Evolutionary conservation across 2,797 vertebrate species (phyloP), one percentile per base, ranked within the genome.

Genomic region (Oreortyx pictus): DNA sequence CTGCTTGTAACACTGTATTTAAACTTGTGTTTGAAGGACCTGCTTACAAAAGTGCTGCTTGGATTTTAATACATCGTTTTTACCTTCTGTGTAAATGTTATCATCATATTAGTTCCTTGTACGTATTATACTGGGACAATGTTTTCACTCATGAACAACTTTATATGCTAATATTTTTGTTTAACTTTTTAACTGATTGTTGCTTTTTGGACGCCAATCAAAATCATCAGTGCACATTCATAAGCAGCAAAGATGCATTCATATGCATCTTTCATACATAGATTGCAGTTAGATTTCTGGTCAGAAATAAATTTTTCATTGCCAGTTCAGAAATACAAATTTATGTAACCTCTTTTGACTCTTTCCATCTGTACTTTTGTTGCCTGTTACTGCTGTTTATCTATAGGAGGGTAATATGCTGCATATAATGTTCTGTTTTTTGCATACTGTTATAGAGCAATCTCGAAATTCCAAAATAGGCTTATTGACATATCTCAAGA

Each of bases 21-120:
- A 94, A 97, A 89, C 82, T 60, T 7, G 70, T 88, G 78, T 62
- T 89, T 70, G 84, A 95, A 95, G 84, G 29, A 61, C 66, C 60
- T 90, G 44, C 81, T 93, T 91, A 92, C 39, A 89, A 85, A 91
- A 91, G 79, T 12, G 24, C 43, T 95, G 7, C 59, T 76, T 89
- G 31, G 56, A 77, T 92, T 68, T 96, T 39, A 86, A 74, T 57
- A 83, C 7, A 8, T 15, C 14, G 18, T 82, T 88, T 68, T 17
- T 75, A 56, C 24, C 66, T 88, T 46, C 37, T 60, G 19, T 71
- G 25, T 66, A 54, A 27, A 50, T 65, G 24, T 68, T 64, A 88
- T 92, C 52, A 85, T 4, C 3, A 2, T 60, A 31, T 64, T 78
- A 23, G 14, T 79, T 60, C 27, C 37, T 82, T 87, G 72, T 89